Evolutionary conservation across 2,113 vertebrate genomes (phyloP).

Genomic region (Bambusicola thoracicus): DNA sequence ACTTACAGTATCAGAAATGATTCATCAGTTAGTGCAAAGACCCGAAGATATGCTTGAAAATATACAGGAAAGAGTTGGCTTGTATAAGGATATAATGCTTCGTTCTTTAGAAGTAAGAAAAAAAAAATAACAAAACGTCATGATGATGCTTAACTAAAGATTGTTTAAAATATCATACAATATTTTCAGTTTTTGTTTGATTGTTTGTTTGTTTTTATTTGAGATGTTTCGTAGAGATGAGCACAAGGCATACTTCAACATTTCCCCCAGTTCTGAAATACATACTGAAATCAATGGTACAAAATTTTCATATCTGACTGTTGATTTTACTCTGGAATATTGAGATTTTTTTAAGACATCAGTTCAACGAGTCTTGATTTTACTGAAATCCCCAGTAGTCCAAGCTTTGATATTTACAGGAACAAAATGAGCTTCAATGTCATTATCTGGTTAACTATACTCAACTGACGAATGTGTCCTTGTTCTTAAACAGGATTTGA

Average conservation of each 20-base stretch:
- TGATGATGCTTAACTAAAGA: neutral
- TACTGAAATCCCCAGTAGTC: neutral
- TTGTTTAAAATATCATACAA: neutral
- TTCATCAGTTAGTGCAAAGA: conserved; percentile 81
- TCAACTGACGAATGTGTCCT: neutral
- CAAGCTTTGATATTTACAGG: neutral
- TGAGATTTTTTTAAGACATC: neutral
- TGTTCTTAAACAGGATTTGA: conserved; percentile 81
- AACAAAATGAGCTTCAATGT: neutral
- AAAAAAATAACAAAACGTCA: neutral
- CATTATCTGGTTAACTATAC: neutral
- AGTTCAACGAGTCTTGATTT: neutral
- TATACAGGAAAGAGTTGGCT: conserved; percentile 64
- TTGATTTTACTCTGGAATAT: neutral
- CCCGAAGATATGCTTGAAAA: conserved; percentile 84
- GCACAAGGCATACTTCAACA: neutral
- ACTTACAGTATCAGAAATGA: conserved; percentile 40
- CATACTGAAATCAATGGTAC: neutral
- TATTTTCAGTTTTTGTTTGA: neutral
- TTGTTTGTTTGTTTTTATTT: neutral
- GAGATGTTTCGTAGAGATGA: neutral
- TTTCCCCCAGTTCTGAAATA: neutral
- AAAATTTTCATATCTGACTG: neutral
- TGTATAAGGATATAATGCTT: conserved; percentile 85
- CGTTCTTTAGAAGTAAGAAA: conserved; percentile 84